These are phyloP conservation scores for Drosophila jambulina DNA, from an alignment of 1,140 invertebrate species.

Conservation along the genomic window DNA sequence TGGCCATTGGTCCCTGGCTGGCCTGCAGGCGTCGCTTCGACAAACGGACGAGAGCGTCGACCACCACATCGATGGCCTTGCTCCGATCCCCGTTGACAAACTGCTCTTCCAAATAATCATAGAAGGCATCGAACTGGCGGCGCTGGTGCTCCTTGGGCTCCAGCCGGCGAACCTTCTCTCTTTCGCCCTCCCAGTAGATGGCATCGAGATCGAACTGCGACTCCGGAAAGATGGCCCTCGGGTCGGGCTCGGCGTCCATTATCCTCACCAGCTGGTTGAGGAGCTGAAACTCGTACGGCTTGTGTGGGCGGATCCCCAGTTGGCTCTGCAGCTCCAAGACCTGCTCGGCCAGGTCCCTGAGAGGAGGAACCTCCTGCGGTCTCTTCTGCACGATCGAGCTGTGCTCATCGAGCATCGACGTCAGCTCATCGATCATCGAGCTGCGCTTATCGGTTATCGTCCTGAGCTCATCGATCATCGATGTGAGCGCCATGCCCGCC, in stretches of 20 bases:
- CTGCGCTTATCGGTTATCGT: too few species aligned
- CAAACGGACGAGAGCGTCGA: conserved; percentile 15
- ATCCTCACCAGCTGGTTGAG: conserved; percentile 22
- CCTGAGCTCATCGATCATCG: too few species aligned
- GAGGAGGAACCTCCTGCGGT: neutral
- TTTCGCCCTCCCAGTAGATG: conserved; percentile 17
- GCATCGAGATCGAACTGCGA: conserved; percentile 29
- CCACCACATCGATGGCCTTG: conserved; percentile 23
- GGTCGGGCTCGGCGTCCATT: conserved; percentile 8
- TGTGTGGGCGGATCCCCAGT: neutral
- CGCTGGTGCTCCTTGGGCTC: conserved; percentile 20
- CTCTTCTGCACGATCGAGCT: conserved; percentile 28
- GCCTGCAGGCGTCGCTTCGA: conserved; percentile 3
- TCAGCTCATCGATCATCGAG: too few species aligned
- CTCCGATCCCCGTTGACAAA: conserved; percentile 26
- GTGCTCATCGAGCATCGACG: too few species aligned
- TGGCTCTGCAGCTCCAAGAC: too few species aligned
- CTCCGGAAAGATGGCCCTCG: conserved; percentile 31
- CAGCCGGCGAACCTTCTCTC: conserved; percentile 6
- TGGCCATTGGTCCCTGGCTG: too few species aligned
- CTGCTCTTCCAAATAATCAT: conserved; percentile 41
- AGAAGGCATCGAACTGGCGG: conserved; percentile 45
- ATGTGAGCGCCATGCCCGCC: too few species aligned
- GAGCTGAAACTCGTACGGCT: conserved; percentile 15
- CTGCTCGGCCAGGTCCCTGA: neutral